phyloP scores from a whole-genome alignment of 2,888 invertebrate genomes.

The Lomographa bimaculata region DNA sequence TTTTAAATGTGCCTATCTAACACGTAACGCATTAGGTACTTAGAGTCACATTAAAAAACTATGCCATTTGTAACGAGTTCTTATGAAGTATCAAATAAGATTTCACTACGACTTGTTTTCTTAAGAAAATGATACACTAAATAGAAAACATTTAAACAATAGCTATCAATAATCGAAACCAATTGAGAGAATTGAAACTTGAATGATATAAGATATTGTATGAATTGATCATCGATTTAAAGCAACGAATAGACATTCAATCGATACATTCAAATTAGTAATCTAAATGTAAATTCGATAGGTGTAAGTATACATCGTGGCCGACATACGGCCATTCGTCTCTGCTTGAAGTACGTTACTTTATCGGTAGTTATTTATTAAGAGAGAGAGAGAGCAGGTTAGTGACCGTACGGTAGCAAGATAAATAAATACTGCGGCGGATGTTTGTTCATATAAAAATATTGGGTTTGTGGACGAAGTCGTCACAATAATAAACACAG shows the following conservation, averaged over 20 bases:
- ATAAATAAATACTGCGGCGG: slow-evolving; percentile 41
- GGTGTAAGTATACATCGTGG: slow-evolving; percentile 9
- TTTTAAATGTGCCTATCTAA: slow-evolving; percentile 40
- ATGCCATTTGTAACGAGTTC: slow-evolving; percentile 8
- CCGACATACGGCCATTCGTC: slow-evolving; percentile 24
- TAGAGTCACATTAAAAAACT: slow-evolving; percentile 21
- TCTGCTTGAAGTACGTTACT: slow-evolving; percentile 24
- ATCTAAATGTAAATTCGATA: slow-evolving; percentile 28
- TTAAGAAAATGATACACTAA: no score
- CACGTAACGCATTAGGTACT: slow-evolving; percentile 26
- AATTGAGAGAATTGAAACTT: no score
- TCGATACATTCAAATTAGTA: slow-evolving; percentile 13
- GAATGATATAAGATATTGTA: background rate
- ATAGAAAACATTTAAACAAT: no score
- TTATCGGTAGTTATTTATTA: slow-evolving; percentile 43
- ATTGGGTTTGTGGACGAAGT: slow-evolving; percentile 22
- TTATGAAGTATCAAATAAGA: slow-evolving; percentile 2
- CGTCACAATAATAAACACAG: slow-evolving; percentile 31
- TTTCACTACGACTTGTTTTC: background rate
- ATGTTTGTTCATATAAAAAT: slow-evolving; percentile 40
- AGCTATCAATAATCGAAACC: no score
- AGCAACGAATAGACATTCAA: slow-evolving; percentile 11
- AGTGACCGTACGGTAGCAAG: slow-evolving; percentile 43
- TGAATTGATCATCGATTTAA: background rate
- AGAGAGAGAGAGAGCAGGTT: slow-evolving; percentile 37